Conservation (phyloP, 2,113 vertebrate species). For the Cyprinodon tularosa region DNA sequence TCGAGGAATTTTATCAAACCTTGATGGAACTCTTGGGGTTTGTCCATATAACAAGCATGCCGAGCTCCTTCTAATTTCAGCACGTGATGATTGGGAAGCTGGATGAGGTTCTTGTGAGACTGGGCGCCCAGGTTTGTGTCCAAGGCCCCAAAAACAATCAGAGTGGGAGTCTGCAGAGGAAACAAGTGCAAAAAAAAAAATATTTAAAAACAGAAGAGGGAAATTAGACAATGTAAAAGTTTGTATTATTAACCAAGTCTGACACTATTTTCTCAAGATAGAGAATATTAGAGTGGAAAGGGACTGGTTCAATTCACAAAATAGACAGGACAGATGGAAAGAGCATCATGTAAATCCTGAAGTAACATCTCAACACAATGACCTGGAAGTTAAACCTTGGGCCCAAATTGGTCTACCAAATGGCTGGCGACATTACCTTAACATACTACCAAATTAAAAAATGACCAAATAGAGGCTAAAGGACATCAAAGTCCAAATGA, state of each 20-base stretch:
- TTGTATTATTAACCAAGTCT: not conserved
- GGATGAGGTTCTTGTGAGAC: slow-evolving; percentile 87
- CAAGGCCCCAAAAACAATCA: slow-evolving; percentile 89
- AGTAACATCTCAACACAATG: too few relatives aligned
- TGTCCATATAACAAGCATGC: slow-evolving; percentile 95
- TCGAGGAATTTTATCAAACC: slow-evolving; percentile 87
- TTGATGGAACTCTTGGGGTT: slow-evolving; percentile 88
- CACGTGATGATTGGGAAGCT: slow-evolving; percentile 84
- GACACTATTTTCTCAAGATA: too few relatives aligned
- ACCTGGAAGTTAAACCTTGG: too few relatives aligned
- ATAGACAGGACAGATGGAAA: too few relatives aligned
- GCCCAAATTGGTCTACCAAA: too few relatives aligned
- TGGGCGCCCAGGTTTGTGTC: slow-evolving; percentile 86
- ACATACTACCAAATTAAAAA: too few relatives aligned
- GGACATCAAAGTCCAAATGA: too few relatives aligned
- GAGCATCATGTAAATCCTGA: too few relatives aligned
- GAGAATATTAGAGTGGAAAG: too few relatives aligned
- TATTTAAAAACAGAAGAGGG: not conserved
- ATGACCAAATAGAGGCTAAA: too few relatives aligned
- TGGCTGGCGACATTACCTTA: too few relatives aligned
- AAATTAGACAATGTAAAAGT: not conserved
- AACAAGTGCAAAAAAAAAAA: slow-evolving; percentile 2
- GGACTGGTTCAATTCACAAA: too few relatives aligned
- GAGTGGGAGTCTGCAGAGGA: slow-evolving; percentile 85
- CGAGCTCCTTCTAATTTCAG: slow-evolving; percentile 82